phyloP scores from a whole-genome alignment of 2,888 invertebrate species.

The Xylota sylvarum region DNA sequence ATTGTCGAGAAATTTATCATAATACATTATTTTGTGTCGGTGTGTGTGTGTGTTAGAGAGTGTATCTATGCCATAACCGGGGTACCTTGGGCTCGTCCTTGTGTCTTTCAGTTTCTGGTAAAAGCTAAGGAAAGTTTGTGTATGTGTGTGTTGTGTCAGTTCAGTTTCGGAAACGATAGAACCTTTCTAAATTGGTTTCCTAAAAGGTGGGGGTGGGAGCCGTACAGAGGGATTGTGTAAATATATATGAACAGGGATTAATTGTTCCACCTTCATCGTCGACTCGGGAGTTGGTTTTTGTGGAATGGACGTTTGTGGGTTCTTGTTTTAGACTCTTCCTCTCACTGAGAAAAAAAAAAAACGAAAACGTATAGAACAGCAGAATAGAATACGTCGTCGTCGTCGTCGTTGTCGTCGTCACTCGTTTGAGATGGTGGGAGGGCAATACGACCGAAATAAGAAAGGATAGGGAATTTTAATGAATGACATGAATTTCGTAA shows the following conservation, averaged over 20 bases:
- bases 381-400: constrained; percentile 27
- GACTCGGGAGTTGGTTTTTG: constrained; percentile 46
- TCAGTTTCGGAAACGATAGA: constrained; percentile 67
- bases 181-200: constrained; percentile 72
- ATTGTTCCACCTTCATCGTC: constrained; percentile 74
- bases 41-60: not conserved
- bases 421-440: not conserved
- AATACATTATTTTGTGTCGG: constrained; percentile 64
- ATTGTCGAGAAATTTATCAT: constrained; percentile 79
- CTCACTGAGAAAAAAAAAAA: constrained; percentile 1
- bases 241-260: constrained; percentile 74
- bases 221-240: constrained; percentile 44
- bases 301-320: constrained; percentile 53
- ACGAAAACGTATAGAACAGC: constrained; percentile 25
- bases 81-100: constrained; percentile 39
- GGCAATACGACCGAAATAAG: constrained; percentile 37
- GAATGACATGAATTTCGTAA: constrained; percentile 76
- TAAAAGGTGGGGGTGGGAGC: constrained; percentile 21
- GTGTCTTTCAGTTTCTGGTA: constrained; percentile 42
- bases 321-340: constrained; percentile 29
- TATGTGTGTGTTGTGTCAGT: constrained; percentile 53
- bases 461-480: constrained; percentile 62
- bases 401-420: constrained; percentile 7
- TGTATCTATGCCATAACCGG: constrained; percentile 7
- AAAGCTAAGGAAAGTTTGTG: constrained; percentile 12